These are phyloP conservation scores for Gadopsis bispinosus DNA, from an alignment of 2,797 vertebrate species.

Conservation along the genomic window DNA sequence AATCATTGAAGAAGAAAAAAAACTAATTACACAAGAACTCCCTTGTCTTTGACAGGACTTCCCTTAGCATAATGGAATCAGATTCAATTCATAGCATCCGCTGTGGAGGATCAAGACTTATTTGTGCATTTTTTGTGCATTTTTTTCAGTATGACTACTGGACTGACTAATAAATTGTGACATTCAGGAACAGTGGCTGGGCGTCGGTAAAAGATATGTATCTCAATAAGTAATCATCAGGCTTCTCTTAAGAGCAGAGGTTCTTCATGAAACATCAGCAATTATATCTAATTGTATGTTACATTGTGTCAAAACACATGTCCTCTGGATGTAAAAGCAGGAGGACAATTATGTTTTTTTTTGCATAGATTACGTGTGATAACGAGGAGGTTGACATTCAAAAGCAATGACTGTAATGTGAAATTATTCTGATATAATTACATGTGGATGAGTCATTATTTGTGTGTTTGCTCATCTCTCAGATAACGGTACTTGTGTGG, in stretches of 20 bases:
- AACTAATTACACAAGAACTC: constrained; percentile 28
- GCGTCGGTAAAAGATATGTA: constrained; percentile 67
- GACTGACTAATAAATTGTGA: constrained; percentile 76
- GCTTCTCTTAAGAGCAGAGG: constrained; percentile 49
- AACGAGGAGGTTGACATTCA: constrained; percentile 56
- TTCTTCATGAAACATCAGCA: constrained; percentile 80
- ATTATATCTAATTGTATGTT: constrained; percentile 77
- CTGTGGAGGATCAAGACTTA: constrained; percentile 68
- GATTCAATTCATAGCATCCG: constrained; percentile 51
- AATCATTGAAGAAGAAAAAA: constrained; percentile 23
- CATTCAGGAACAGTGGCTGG: constrained; percentile 70
- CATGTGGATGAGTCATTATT: constrained; percentile 66
- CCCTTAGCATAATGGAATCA: constrained; percentile 52
- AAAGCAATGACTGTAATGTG: constrained; percentile 65
- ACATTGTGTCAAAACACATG: constrained; percentile 64
- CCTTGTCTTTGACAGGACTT: constrained; percentile 25
- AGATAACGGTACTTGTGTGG: constrained; percentile 44
- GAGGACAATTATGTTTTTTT: constrained; percentile 63
- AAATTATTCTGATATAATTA: constrained; percentile 71
- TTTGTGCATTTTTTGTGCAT: constrained; percentile 34
- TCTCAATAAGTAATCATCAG: constrained; percentile 72
- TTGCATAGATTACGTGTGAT: constrained; percentile 68
- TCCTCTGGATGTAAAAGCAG: constrained; percentile 61
- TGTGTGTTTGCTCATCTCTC: constrained; percentile 62
- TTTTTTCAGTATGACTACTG: constrained; percentile 61